A percentile compares a stretch with the other conserved stretches of the same genome.
Evolutionary conservation across 1,140 invertebrate species (phyloP).

Genomic region (Pachyrhynchus sulphureomaculatus): DNA sequence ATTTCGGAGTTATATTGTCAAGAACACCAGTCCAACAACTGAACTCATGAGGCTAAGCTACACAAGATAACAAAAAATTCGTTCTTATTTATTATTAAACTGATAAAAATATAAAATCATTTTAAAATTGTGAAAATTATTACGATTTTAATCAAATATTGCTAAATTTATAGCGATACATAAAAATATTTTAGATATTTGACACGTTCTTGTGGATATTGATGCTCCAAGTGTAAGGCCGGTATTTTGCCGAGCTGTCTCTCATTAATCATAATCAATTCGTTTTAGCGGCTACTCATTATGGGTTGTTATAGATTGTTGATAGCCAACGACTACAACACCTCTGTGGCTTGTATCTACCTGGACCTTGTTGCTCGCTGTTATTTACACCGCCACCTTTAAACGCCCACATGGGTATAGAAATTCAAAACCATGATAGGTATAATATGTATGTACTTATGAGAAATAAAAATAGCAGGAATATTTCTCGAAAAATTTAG

Average conservation of each 20-base stretch:
- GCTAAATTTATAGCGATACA: too few species aligned
- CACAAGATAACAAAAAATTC: too few species aligned
- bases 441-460: too few species aligned
- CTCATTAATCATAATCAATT: conserved; percentile 52
- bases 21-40: too few species aligned
- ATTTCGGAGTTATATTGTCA: too few species aligned
- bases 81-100: too few species aligned
- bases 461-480: too few species aligned
- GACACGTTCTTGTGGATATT: conserved; percentile 16
- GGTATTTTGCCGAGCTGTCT: conserved; percentile 35
- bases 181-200: background rate
- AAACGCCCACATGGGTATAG: conserved; percentile 32
- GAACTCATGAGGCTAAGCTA: too few species aligned
- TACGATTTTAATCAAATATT: too few species aligned
- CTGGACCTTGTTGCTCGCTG: conserved; percentile 13
- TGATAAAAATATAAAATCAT: too few species aligned
- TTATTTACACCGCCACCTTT: conserved; percentile 35
- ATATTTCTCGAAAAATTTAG: too few species aligned
- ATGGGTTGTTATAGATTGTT: conserved; percentile 51
- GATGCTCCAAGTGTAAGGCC: conserved; percentile 27
- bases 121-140: too few species aligned
- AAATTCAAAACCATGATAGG: conserved; percentile 18
- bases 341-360: conserved; percentile 33
- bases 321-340: conserved; percentile 40
- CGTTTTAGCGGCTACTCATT: conserved; percentile 49